Evolutionary conservation across 2,888 invertebrate species (phyloP).

Genomic region (Chrysolina americana): DNA sequence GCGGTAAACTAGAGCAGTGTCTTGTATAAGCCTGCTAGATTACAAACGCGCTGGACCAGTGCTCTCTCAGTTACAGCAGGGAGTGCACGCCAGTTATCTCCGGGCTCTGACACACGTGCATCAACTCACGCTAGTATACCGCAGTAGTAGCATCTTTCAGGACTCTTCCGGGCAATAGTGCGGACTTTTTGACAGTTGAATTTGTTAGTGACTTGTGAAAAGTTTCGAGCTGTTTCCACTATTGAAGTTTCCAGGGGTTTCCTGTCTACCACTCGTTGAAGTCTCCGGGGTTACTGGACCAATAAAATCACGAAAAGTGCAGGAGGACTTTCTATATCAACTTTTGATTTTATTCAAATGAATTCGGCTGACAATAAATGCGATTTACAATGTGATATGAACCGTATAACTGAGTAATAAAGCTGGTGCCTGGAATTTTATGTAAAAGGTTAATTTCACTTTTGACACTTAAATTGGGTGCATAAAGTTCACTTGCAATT

Average conservation of each 20-base stretch:
- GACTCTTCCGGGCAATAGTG: slow-evolving; percentile 20
- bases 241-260: slow-evolving; percentile 25
- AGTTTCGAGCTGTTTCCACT: slow-evolving; percentile 28
- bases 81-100: slow-evolving; percentile 59
- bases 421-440: slow-evolving; percentile 34
- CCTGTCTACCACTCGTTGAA: slow-evolving; percentile 13
- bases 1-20: slow-evolving; percentile 66
- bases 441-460: slow-evolving; percentile 41
- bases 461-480: slow-evolving; percentile 44
- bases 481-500: slow-evolving; percentile 42
- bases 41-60: slow-evolving; percentile 64
- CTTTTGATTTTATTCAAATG: background rate
- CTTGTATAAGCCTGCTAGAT: slow-evolving; percentile 65
- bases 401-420: slow-evolving; percentile 36
- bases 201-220: slow-evolving; percentile 30
- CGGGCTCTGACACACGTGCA: slow-evolving; percentile 56
- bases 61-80: slow-evolving; percentile 63
- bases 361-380: slow-evolving; percentile 9
- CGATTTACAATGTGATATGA: slow-evolving; percentile 27
- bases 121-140: slow-evolving; percentile 38
- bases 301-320: background rate
- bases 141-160: slow-evolving; percentile 18
- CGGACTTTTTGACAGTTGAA: background rate
- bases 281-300: slow-evolving; percentile 2
- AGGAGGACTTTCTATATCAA: background rate